Base-by-base conservation (phyloP, 2,113 vertebrate genomes). In the Microcebus lehilahytsara region DNA sequence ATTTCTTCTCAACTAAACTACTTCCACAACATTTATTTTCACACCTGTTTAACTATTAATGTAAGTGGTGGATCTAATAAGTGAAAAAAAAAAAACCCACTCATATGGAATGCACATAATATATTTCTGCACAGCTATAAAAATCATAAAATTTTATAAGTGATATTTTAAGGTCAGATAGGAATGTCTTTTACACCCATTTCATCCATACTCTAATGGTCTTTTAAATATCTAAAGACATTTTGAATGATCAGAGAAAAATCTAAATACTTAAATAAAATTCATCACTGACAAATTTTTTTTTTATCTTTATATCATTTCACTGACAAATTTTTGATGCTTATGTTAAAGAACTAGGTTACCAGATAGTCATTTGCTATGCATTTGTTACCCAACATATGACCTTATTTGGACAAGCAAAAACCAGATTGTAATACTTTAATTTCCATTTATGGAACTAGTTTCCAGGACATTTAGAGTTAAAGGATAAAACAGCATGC, bases 371-470 rank as follows among this genome's bases (percentile, higher is more conserved):
- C 80, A 87, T 64, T 13, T 69, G 42, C 56, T 80, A 34, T 72
- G 34, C 53, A 37, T 94, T n/a, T 96, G 92, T 72, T 46, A 92
- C 17, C 66, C 81, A 32, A 69, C 51, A 25, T 60, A 92, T 37
- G 83, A 42, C 98, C 97, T 97, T 98, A 97, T 97, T 97, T 95
- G 95, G 97, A 96, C 91, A 93, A 94, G 90, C 34, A 67, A 95
- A 97, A 97, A 95, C 91, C 53, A 90, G 93, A 58, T 85, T 75
- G 86, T 40, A 83, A 74, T 89, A 89, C 85, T 97, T 97, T 74
- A 90, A 92, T 95, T 95, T 88, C 97, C 97, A 97, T 97, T 96
- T 98, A 96, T 97, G 95, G 97, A 95, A 92, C 85, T 37, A 69
- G 66, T 91, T 79, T 96, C 92, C 97, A 96, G 98, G 87, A 97